Evolutionary conservation across 2,113 vertebrate genomes (phyloP).

Genomic region (Hippocampus zosterae): DNA sequence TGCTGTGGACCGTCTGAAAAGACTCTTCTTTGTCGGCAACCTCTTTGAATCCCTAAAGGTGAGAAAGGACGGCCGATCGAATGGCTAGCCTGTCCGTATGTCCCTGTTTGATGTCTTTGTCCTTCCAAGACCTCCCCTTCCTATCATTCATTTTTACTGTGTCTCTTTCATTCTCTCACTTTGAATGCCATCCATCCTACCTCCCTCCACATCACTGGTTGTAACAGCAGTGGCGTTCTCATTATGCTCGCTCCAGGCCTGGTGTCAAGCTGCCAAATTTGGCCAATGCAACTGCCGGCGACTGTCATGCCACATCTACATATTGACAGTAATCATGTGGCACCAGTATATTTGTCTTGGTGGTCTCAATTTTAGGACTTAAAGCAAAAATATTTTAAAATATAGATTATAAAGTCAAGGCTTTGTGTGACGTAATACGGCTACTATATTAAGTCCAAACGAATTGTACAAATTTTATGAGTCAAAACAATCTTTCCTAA

Average conservation of each 20-base stretch:
- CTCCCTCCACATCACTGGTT: conserved; percentile 10
- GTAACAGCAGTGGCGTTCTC: conserved; percentile 11
- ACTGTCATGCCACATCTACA: conserved; percentile 13
- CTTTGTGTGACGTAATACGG: too few relatives aligned
- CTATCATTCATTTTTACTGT: conserved; percentile 15
- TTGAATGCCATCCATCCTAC: not conserved
- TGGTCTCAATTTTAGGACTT: too few relatives aligned
- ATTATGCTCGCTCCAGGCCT: conserved; percentile 15
- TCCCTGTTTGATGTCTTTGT: not conserved
- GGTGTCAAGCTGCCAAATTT: conserved; percentile 6
- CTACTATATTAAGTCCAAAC: too few relatives aligned
- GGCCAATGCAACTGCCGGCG: conserved; percentile 1
- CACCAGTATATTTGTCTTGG: too few relatives aligned
- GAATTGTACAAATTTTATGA: too few relatives aligned
- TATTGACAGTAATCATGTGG: not conserved
- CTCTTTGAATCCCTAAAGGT: conserved; percentile 88
- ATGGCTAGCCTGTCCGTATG: not conserved
- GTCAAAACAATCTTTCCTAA: too few relatives aligned
- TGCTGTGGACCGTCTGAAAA: conserved; percentile 69
- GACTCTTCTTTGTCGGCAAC: conserved; percentile 80
- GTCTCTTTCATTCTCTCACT: conserved; percentile 2
- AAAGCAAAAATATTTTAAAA: too few relatives aligned
- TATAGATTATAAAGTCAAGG: too few relatives aligned
- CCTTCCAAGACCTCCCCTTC: conserved; percentile 4
- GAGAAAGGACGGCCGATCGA: conserved; percentile 12